Conservation (phyloP, 2,797 vertebrate genomes). For the Tangara arthus region DNA sequence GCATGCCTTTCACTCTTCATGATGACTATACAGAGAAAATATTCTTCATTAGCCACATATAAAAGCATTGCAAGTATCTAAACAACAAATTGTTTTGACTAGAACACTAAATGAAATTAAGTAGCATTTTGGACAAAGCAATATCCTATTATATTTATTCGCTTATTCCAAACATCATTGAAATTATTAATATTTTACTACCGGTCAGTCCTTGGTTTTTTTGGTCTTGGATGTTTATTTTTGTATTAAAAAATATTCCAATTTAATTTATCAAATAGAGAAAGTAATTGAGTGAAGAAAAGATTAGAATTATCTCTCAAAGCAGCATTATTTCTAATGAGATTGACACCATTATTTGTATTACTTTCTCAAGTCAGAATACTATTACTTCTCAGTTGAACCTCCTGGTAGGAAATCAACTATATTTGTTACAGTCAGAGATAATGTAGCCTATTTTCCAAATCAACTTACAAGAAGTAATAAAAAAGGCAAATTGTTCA, state of each 20-base stretch:
- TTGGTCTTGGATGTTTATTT: neutral
- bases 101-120: neutral
- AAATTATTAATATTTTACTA: neutral
- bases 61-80: neutral
- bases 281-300: neutral
- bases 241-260: neutral
- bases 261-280: neutral
- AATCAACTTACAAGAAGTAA: neutral
- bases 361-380: neutral
- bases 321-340: constrained; percentile 14
- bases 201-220: neutral
- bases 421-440: neutral
- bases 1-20: neutral
- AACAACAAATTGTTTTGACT: neutral
- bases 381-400: neutral
- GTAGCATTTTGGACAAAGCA: neutral
- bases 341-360: neutral
- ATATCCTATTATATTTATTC: neutral
- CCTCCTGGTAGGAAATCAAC: neutral
- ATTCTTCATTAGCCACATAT: neutral
- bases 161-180: neutral
- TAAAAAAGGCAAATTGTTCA: neutral
- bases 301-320: constrained; percentile 21
- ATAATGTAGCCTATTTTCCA: neutral
- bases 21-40: neutral